Evolutionary conservation across 2,888 invertebrate genomes (phyloP), one percentile per base, ranked within the genome.

Genomic region (Drosophila borborema): DNA sequence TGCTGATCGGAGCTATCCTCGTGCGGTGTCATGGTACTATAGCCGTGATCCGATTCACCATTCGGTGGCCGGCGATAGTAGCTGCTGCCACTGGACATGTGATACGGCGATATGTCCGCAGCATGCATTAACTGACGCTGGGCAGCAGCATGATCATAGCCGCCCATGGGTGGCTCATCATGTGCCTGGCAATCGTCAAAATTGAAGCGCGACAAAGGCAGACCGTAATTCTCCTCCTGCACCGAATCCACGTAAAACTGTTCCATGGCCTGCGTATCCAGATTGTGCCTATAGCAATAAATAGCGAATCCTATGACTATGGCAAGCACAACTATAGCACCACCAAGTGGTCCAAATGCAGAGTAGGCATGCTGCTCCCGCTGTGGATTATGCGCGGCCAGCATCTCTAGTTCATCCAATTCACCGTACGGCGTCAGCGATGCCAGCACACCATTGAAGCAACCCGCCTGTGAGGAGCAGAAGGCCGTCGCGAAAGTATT

Each of bases 1-100:
- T 96, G 95, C 81, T 97, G 96, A 91, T 97, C 97, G 87, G 97
- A 97, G 1, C 97, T 97, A 91, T 97, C 97, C 90, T 98, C 97
- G 85, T 97, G 97, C 2, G 97, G 97, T 1, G 97, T 98, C 98
- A 98, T 98, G 0, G 98, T 98, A 4, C 97, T 98, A 93, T 98
- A 98, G 2, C 98, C 98, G 91, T 98, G 98, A 94, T 98, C 98
- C n/a, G 97, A 98, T 74, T 93, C 93, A 18, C 93, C 93, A 77
- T 93, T 93, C 5, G 97, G 95, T 20, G 97, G 95, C 38, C 97
- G 94, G 46, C 96, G 94, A 91, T 97, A 97, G 63, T 97, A 97
- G 65, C 92, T 92, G 63, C 92, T 92, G 6, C 92, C 92, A 0
- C 97, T 96, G 51, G 97, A 96, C 72, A 98, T 96, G 73, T 97